Percentiles rank a stretch among this genome's conserved stretches.
Evolutionary conservation across 2,113 vertebrate species (phyloP).

Genomic region (Notarius lentiginosus): DNA sequence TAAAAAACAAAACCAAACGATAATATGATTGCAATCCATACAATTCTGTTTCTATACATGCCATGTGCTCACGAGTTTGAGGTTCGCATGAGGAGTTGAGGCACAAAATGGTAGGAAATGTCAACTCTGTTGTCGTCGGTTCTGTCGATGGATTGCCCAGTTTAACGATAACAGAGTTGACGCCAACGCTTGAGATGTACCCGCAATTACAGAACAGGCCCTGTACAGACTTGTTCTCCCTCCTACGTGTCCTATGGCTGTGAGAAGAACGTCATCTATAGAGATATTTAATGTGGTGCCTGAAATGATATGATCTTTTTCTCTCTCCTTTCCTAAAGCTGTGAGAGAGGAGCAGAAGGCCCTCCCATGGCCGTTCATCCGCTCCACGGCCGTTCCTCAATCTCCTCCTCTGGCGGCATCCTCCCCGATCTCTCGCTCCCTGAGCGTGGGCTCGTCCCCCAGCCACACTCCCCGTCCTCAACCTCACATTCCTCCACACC

Average conservation of each 20-base stretch:
- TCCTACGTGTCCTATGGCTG: background rate
- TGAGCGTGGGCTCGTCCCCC: conserved; percentile 67
- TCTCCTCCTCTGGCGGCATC: conserved; percentile 69
- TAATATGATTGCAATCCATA: too few species aligned
- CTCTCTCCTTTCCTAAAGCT: conserved; percentile 59
- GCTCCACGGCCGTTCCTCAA: conserved; percentile 59
- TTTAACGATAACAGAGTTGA: too few species aligned
- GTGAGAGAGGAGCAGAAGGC: conserved; percentile 77
- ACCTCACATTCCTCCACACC: conserved; percentile 50
- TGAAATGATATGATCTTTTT: background rate
- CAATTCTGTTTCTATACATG: too few species aligned
- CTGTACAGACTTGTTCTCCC: background rate
- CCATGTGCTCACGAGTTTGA: too few species aligned
- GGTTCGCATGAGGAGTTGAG: too few species aligned
- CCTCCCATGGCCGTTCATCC: conserved; percentile 82
- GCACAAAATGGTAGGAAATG: too few species aligned
- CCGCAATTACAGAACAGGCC: too few species aligned
- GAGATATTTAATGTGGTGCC: background rate
- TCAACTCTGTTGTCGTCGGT: too few species aligned
- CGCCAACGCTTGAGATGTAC: too few species aligned
- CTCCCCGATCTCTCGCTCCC: conserved; percentile 65
- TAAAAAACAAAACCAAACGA: too few species aligned
- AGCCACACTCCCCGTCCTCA: conserved; percentile 56
- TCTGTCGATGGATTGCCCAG: too few species aligned
- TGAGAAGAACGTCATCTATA: background rate